These are phyloP conservation scores for Bibio marci DNA, from an alignment of 2,888 invertebrate species.

Conservation along the genomic window DNA sequence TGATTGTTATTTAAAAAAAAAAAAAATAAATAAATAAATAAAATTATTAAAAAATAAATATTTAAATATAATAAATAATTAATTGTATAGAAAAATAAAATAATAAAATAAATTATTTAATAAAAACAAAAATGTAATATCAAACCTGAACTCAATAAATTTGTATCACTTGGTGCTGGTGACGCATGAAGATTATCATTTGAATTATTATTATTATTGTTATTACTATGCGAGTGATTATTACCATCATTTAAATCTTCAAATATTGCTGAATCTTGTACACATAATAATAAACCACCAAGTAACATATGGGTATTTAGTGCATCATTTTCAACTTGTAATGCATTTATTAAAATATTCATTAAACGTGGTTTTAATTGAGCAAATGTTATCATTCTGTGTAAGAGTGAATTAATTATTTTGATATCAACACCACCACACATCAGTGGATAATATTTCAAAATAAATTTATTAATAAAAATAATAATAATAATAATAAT, in stretches of 20 bases:
- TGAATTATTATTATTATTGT: too few relatives aligned
- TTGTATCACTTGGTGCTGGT: constrained; percentile 25
- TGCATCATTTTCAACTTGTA: constrained; percentile 71
- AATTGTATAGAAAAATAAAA: too few relatives aligned
- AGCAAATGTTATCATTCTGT: constrained; percentile 37
- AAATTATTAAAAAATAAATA: too few relatives aligned
- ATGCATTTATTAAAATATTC: constrained; percentile 65
- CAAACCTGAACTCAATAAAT: constrained; percentile 53
- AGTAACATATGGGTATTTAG: constrained; percentile 77
- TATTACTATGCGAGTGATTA: constrained; percentile 20
- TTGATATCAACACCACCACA: background rate
- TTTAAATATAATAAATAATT: too few relatives aligned
- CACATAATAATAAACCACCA: constrained; percentile 58
- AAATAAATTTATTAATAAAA: constrained; percentile 11
- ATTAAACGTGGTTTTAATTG: constrained; percentile 57
- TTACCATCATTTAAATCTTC: constrained; percentile 36
- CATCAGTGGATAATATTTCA: constrained; percentile 15
- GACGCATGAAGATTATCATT: constrained; percentile 34
- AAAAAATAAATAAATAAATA: too few relatives aligned
- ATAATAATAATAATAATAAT: constrained; percentile 1
- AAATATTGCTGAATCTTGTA: constrained; percentile 61
- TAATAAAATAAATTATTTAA: too few relatives aligned
- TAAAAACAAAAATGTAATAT: too few relatives aligned
- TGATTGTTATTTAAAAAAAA: too few relatives aligned
- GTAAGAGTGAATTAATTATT: background rate